Evolutionary conservation across 2,888 invertebrate species (phyloP).

Genomic region (Drosophila tanythrix): DNA sequence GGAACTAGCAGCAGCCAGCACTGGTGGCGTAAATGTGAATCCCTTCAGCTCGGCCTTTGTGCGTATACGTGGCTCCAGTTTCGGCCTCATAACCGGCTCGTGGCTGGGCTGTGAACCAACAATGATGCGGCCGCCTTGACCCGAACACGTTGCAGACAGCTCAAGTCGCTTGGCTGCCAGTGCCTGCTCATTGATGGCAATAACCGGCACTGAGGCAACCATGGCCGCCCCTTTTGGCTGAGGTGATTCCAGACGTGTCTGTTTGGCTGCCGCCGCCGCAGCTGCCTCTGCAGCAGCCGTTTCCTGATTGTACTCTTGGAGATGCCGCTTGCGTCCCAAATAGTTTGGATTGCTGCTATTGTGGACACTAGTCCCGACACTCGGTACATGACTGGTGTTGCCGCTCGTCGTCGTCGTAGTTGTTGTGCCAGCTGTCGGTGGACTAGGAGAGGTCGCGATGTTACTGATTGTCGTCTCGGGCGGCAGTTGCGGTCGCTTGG

Average conservation of each 20-base stretch:
- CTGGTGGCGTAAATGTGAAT: constrained; percentile 80
- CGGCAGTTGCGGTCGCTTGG: constrained; percentile 68
- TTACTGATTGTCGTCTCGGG: constrained; percentile 70
- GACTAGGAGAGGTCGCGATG: constrained; percentile 23
- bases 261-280: constrained; percentile 66
- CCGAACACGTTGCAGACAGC: background rate
- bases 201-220: constrained; percentile 61
- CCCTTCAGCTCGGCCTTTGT: constrained; percentile 94
- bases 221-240: background rate
- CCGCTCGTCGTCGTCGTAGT: background rate
- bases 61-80: constrained; percentile 87
- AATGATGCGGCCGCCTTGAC: constrained; percentile 17
- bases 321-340: constrained; percentile 78
- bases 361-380: constrained; percentile 35
- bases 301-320: constrained; percentile 78
- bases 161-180: constrained; percentile 45
- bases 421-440: constrained; percentile 13
- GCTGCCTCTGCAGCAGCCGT: constrained; percentile 41
- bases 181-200: constrained; percentile 72
- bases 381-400: constrained; percentile 3
- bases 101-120: constrained; percentile 22
- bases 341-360: constrained; percentile 77
- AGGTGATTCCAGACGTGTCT: constrained; percentile 45
- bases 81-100: constrained; percentile 37
- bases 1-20: constrained; percentile 42